phyloP scores from a whole-genome alignment of 2,888 invertebrate species.

The Plagodis pulveraria region DNA sequence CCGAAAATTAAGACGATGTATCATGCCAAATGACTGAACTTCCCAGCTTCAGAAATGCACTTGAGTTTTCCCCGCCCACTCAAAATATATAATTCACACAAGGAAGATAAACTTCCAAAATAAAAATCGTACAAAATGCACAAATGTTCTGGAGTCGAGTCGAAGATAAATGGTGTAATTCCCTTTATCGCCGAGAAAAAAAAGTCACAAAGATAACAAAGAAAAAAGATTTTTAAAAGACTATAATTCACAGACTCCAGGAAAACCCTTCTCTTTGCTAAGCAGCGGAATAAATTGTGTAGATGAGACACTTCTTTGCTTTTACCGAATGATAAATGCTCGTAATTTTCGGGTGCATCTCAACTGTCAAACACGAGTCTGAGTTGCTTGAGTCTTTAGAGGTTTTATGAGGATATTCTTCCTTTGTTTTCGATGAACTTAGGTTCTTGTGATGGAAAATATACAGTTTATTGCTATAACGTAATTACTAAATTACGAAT shows the following conservation, averaged over 20 bases:
- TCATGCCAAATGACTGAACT: neutral
- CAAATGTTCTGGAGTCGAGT: conserved; percentile 29
- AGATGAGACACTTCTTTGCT: conserved; percentile 48
- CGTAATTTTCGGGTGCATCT: conserved; percentile 18
- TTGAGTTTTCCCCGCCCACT: conserved; percentile 7
- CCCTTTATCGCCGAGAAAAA: conserved; percentile 66
- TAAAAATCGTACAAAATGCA: conserved; percentile 36
- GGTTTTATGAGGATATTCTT: neutral
- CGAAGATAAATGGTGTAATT: conserved; percentile 75
- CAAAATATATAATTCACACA: conserved; percentile 28
- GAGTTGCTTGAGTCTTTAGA: neutral
- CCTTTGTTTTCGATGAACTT: neutral
- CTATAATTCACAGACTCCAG: conserved; percentile 65
- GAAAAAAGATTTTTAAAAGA: conserved; percentile 76
- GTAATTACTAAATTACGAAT: no score
- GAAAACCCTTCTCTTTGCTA: conserved; percentile 55
- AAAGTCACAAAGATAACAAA: conserved; percentile 74
- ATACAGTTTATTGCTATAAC: no score
- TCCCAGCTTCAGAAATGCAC: neutral
- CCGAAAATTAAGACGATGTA: neutral
- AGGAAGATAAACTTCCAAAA: conserved; percentile 24
- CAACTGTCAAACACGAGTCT: neutral
- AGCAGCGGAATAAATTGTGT: conserved; percentile 44
- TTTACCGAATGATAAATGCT: conserved; percentile 28
- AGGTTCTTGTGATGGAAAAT: neutral